Evolutionary conservation across 2,113 vertebrate genomes (phyloP), one percentile per base, ranked within the genome.

Genomic region (Bolborhynchus lineola): DNA sequence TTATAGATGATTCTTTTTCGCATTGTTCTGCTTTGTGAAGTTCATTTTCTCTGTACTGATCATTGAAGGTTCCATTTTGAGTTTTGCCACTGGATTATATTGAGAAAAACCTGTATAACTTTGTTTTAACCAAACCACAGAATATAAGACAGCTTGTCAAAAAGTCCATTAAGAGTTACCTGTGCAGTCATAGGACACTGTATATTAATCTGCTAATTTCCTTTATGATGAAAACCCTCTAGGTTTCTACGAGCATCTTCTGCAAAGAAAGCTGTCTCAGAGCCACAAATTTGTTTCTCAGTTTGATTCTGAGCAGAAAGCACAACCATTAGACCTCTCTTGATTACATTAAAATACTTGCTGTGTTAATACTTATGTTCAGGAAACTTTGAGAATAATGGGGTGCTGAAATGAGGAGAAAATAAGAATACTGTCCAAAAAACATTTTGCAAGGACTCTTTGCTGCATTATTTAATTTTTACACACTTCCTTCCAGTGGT

Each of bases 1-100:
- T 95, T 96, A 86, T 49, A 92, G 55, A 46, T 88, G 49, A 68
- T 92, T 96, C 91, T 74, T 11, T 95, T 97, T 93, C 75, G 69
- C 26, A n/a, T 44, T 82, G 8, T 87, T 93, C 67, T 91, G 88
- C 18, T 29, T 50, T n/a, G 25, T 47, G 82, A 86, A 69, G 33
- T 64, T 88, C 93, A 41, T 83, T 41, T 78, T 41, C 31, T 80
- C 68, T 82, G 8, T 47, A 55, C 50, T 81, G 74, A 68, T 77
- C 50, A 77, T 9, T 28, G n/a, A 37, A 67, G 25, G 37, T 28
- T 50, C 50, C 39, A 75, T 69, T 88, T 35, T 75, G 52, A 57
- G 14, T 88, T 86, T 74, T 86, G 5, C 62, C 42, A 50, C 12
- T 72, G 20, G 42, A 17, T 29, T 37, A 64, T 57, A 60, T 25